phyloP scores from a whole-genome alignment of 2,888 invertebrate genomes.

The Arctia plantaginis region DNA sequence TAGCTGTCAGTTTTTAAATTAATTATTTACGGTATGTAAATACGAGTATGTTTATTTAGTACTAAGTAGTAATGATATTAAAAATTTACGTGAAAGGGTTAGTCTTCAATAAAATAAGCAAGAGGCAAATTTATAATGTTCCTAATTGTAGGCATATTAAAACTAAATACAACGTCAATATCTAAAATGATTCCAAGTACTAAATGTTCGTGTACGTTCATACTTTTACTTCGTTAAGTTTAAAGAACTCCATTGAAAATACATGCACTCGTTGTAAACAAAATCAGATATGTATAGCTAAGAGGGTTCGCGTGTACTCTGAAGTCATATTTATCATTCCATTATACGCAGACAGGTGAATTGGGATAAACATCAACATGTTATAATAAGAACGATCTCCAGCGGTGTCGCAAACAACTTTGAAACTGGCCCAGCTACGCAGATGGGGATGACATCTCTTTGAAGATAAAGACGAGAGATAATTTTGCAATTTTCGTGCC shows the following conservation, averaged over 20 bases:
- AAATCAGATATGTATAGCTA: not conserved
- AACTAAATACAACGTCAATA: not conserved
- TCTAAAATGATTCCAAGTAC: not conserved
- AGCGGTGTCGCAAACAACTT: conserved; percentile 79
- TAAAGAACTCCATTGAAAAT: not conserved
- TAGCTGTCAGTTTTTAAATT: not conserved
- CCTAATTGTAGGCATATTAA: not conserved
- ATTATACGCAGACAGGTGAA: conserved; percentile 68
- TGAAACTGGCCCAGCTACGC: conserved; percentile 77
- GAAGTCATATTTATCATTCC: conserved; percentile 64
- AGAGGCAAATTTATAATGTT: not conserved
- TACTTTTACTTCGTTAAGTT: not conserved
- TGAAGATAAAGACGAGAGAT: conserved; percentile 85
- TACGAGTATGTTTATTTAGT: not conserved
- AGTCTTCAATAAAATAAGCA: not conserved
- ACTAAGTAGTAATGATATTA: not conserved
- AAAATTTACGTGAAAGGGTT: not conserved
- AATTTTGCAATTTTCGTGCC: conserved; percentile 84
- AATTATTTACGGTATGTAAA: not conserved
- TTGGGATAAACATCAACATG: conserved; percentile 74
- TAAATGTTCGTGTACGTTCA: not conserved
- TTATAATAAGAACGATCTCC: conserved; percentile 74
- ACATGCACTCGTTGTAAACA: not conserved
- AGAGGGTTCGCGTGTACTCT: conserved; percentile 33
- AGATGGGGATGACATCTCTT: conserved; percentile 85